Base-by-base conservation (phyloP, 2,797 vertebrate genomes). In the Rhodeus uyekii region DNA sequence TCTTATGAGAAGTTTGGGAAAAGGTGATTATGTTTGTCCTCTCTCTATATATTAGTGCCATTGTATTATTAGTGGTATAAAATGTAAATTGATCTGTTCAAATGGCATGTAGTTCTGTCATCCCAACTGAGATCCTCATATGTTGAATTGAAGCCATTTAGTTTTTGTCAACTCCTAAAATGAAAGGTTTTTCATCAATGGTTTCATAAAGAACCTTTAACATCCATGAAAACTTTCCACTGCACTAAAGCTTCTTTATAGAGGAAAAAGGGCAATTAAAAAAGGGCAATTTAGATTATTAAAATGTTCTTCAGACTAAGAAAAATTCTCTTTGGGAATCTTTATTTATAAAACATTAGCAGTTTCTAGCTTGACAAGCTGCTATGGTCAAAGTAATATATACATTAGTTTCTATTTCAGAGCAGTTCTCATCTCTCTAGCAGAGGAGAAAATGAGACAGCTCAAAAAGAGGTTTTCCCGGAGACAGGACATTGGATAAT, bases 401-500 rank as follows among this genome's bases (percentile, higher is more conserved):
- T 8, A 38, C 19, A 44, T 53, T 78, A 29, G 46, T 68, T 42
- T 53, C 44, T 24, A n/a, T 48, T 64, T 39, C 29, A 46, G 22
- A 19, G 67, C 39, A 5, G 19, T 80, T 61, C 4, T 29, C 0
- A 19, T 80, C 39, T 60, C 50, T 61, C 65, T 50, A 78, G 61
- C 38, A 34, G 13, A 69, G 29, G 44, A 67, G 65, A 44, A 71
- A 46, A 61, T 48, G 3, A 61, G 27, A 80, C 19, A 1, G 67
- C 53, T 42, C 27, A 69, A 69, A 53, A 19, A 16, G 27, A 71
- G 46, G 36, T n/a, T 80, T 80, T 80, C n/a, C 32, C 22, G 8
- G 22, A 34, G 44, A 65, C 68, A 67, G 61, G 36, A 64, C 63
- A 75, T 78, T 78, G 72, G 32, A 63, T 80, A 67, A 76, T 69